phyloP scores from a whole-genome alignment of 2,797 vertebrate species.

The Brachymystax lenok region DNA sequence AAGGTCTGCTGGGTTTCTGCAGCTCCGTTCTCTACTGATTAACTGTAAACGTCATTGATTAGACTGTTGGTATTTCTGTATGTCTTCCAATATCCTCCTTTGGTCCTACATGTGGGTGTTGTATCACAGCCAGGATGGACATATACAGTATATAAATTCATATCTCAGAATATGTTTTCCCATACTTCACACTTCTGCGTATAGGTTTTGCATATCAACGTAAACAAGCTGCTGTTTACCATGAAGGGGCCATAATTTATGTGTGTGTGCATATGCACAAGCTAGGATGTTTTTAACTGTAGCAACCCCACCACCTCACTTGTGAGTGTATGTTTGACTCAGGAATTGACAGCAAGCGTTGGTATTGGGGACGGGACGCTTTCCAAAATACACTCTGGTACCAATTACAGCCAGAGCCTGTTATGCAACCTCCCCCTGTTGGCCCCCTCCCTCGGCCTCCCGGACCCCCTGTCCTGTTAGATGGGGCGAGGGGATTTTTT shows the following conservation, averaged over 20 bases:
- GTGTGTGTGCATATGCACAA: background rate
- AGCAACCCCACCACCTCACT: background rate
- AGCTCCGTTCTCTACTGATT: background rate
- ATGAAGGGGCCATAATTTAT: background rate
- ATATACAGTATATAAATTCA: too few relatives aligned
- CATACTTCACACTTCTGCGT: background rate
- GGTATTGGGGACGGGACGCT: background rate
- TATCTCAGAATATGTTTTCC: background rate
- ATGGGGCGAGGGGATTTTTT: constrained; percentile 12
- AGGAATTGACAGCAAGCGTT: background rate
- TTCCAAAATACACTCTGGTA: background rate
- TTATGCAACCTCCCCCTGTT: background rate
- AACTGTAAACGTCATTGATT: background rate
- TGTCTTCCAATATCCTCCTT: background rate
- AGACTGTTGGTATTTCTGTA: background rate
- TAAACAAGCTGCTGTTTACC: background rate
- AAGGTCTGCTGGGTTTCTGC: background rate
- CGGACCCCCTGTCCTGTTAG: background rate
- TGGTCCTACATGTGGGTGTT: background rate
- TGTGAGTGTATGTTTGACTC: background rate
- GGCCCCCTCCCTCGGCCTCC: background rate
- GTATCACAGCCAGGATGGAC: background rate
- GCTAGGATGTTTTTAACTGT: background rate
- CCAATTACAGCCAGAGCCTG: background rate
- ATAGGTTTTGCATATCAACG: background rate